Evolutionary conservation across 1,140 invertebrate genomes (phyloP), one percentile per base, ranked within the genome.

Genomic region (Ctenoplectra terminalis): DNA sequence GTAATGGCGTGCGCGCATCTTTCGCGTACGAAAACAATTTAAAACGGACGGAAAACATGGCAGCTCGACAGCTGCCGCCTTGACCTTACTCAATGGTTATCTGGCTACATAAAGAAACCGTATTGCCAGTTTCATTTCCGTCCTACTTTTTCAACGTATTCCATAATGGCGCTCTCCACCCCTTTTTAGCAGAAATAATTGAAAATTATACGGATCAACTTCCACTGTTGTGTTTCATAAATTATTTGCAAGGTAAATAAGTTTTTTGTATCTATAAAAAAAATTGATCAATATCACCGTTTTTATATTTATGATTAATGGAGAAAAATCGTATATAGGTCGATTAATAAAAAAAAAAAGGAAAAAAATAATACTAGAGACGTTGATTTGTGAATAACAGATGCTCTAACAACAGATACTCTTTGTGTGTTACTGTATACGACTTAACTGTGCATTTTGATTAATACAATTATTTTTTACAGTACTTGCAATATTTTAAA

Each of bases 61-160:
- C n/a, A 31, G 23, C 26, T 60, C 31, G 50, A 78, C 81, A 78
- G 74, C 81, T 78, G 74, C 37, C 43, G n/a, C 66, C 81, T 70
- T 82, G 81, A 82, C 81, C 81, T 78, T 67, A 69, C 74, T 70
- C 81, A 82, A 82, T 63, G 48, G 26, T 34, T 43, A 61, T 56
- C 48, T 71, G 29, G 66, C 67, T 13, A 60, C 58, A n/a, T n/a
- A 23, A 67, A 77, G 63, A 46, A 77, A 69, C 52, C 63, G 50
- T 58, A 67, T 43, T 23, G 34, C 37, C 40, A 70, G 9, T 69
- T 70, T 78, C 64, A 31, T 37, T 70, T 78, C 52, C 37, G 13
- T 29, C 2, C 61, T 48, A 78, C 23, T 46, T 69, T 52, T 61
- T 20, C 8, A 23, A 6, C 3, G 1, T 0, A 3, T 56, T 29